Evolutionary conservation across 2,113 vertebrate species (phyloP), one percentile per base, ranked within the genome.

Genomic region (Melanocharis versteri): DNA sequence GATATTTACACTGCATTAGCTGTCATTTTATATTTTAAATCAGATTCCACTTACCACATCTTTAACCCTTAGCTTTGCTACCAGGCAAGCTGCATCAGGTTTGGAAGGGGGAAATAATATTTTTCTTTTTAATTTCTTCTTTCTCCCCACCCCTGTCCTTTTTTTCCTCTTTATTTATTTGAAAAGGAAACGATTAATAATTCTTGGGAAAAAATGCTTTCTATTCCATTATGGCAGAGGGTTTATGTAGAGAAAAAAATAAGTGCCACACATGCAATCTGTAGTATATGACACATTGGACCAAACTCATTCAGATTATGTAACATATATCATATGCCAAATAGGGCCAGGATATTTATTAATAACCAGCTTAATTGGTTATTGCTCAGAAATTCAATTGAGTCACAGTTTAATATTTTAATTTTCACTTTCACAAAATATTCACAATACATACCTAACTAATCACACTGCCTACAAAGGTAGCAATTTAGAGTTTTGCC

Each of bases 81-180:
- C 23, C n/a, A 19, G 51, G 3, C 15, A 73, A 37, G 6, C 3
- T 83, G 4, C 15, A 58, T 28, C 7, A 21, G 2, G 2, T 62
- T 83, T 88, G 21, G 19, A 90, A 89, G 1, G 11, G 11, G 11
- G 3, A 80, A 72, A 69, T 6, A 42, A 4, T 12, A 1, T 37
- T 60, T 42, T 69, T 20, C 1, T 26, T 37, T 21, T 60, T 26
- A 5, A 13, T 44, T 40, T 37, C 2, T 42, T 23, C 1, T 31
- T 22, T 51, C 2, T 39, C 9, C 9, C 3, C 2, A 20, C 1
- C 2, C 2, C 4, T 15, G 1, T 7, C 3, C 3, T 6, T 10
- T 31, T 35, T 62, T 11, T 2, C 1, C 6, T 39, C 5, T 48
- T 60, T 37, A 9, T 7, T 84, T 60, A n/a, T 85, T 92, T 87